Evolutionary conservation across 2,888 invertebrate species (phyloP).

Genomic region (Napeogenes sylphis): DNA sequence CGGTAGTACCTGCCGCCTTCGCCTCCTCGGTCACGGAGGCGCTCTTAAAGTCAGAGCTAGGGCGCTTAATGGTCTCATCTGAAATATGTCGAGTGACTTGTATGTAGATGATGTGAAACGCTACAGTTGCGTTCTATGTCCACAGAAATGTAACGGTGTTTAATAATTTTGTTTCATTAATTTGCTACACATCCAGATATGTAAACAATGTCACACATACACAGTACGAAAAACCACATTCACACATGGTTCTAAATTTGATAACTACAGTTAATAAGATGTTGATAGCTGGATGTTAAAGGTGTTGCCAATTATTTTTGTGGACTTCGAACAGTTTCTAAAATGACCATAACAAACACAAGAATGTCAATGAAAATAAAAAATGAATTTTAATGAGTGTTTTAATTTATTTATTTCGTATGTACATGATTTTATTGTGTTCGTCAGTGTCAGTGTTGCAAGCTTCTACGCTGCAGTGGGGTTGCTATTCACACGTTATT

Average conservation of each 20-base stretch:
- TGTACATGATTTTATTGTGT: conserved; percentile 48
- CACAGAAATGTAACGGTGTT: conserved; percentile 39
- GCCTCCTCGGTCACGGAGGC: conserved; percentile 71
- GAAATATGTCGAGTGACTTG: conserved; percentile 71
- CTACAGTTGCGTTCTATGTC: conserved; percentile 60
- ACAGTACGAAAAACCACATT: not conserved
- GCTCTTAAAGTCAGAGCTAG: conserved; percentile 92
- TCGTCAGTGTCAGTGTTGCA: conserved; percentile 63
- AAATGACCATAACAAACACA: conserved; percentile 32
- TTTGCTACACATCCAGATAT: not conserved
- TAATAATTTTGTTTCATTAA: conserved; percentile 8
- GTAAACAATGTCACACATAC: not conserved
- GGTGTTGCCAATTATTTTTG: conserved; percentile 21
- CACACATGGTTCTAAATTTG: not conserved
- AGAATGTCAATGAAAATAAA: conserved; percentile 36
- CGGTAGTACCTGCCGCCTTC: conserved; percentile 73
- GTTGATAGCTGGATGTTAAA: not conserved
- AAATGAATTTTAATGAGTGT: conserved; percentile 49
- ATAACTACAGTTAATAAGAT: too few relatives aligned
- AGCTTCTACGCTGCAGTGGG: conserved; percentile 64
- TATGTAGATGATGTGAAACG: conserved; percentile 64
- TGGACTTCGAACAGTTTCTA: conserved; percentile 34
- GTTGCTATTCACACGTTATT: conserved; percentile 53
- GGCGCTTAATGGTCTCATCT: conserved; percentile 89
- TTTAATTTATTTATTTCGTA: conserved; percentile 21